Evolutionary conservation across 2,888 invertebrate species (phyloP), one percentile per base, ranked within the genome.

Genomic region (Lochmaea capreae): DNA sequence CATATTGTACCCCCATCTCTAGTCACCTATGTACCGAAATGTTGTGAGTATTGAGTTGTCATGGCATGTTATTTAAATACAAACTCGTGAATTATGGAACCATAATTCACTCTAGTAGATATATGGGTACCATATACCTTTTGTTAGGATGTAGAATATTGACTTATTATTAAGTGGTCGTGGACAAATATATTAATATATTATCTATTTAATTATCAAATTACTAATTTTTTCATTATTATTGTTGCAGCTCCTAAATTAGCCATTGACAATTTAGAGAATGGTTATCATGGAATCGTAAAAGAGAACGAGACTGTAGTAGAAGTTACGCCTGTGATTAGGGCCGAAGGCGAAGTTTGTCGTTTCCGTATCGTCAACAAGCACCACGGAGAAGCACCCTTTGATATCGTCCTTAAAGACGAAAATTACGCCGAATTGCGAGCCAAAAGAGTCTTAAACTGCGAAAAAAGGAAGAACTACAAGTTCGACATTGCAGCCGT

Each of bases 401-500:
- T 97, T 86, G 86, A 87, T 71, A 86, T 88, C 73, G 81, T 86
- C 77, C 83, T 86, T 67, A 85, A 85, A 71, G 86, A 85, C 54
- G 86, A 93, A 84, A 94, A 94, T 80, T 93, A 94, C 88, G 95
- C 96, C 77, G 95, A 96, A 80, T 89, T 97, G 80, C 91, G 93
- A 83, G 95, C 97, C 78, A 92, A 93, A 78, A 92, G 93, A 81
- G 93, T 93, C 71, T 92, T 98, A 81, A 97, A 97, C 89, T 98
- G 97, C 88, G 97, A 97, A 88, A 97, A 97, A 87, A 90, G 96
- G 70, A 94, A 95, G 84, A 96, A 95, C 88, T 98, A 97, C 91
- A 97, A 96, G 89, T 98, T 98, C 88, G 96, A 97, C 88, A 96
- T 98, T 86, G 94, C 96, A 71, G 97, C 97, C 54, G 93, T 97